These are phyloP conservation scores for Crocuta crocuta DNA, from an alignment of 2,113 vertebrate genomes.

Conservation along the genomic window DNA sequence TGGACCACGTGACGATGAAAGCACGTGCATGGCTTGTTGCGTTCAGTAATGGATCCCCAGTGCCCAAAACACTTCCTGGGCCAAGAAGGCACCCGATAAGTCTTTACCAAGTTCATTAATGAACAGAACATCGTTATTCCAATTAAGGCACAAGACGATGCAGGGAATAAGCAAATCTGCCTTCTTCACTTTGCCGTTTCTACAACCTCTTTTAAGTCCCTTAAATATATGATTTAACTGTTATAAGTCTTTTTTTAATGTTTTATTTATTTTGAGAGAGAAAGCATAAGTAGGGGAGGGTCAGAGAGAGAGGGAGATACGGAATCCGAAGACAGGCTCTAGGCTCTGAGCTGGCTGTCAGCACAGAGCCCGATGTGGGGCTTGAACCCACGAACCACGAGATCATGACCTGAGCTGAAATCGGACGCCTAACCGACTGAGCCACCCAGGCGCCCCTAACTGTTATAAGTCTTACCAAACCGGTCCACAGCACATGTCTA, in stretches of 20 bases:
- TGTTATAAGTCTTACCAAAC: background rate
- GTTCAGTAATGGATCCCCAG: background rate
- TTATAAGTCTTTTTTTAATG: too few relatives aligned
- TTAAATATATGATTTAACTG: background rate
- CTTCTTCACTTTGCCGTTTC: background rate
- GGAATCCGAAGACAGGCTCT: too few relatives aligned
- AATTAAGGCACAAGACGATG: background rate
- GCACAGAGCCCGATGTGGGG: too few relatives aligned
- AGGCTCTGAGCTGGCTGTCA: too few relatives aligned
- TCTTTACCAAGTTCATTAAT: background rate
- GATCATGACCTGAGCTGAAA: too few relatives aligned
- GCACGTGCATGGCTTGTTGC: background rate
- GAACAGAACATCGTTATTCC: background rate
- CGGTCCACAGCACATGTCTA: fast-evolving
- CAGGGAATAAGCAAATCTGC: background rate
- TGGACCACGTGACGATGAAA: background rate
- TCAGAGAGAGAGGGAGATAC: too few relatives aligned
- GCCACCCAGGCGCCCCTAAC: too few relatives aligned
- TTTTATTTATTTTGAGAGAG: too few relatives aligned
- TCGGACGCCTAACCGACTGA: too few relatives aligned
- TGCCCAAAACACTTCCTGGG: background rate
- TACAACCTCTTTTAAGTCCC: background rate
- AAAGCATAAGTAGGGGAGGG: too few relatives aligned
- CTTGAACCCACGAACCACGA: too few relatives aligned
- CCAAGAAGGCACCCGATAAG: background rate